Evolutionary conservation across 2,113 vertebrate genomes (phyloP), one percentile per base, ranked within the genome.

Genomic region (Calyptommatus sinebrachiatus): DNA sequence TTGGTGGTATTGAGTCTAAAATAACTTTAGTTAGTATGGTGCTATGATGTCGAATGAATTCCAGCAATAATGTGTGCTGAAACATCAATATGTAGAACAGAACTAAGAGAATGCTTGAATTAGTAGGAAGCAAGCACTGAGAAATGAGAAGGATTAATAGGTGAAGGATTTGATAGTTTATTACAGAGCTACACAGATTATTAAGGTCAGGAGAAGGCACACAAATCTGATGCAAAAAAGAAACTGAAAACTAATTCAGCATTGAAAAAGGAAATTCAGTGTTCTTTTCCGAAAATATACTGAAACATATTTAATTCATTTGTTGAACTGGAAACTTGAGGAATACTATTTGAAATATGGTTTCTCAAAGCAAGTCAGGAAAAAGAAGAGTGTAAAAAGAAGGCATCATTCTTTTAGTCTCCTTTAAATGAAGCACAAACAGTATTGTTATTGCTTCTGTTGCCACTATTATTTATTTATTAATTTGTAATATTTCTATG

Each of bases 141-240:
- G 67, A 71, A 62, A 83, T 79, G 46, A 65, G 45, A 53, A 79
- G 76, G 71, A 79, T 12, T 81, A 48, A 26, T 68, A 50, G 0
- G 72, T 76, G 78, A 79, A 71, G 79, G 86, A 71, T 3, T 1
- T 88, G 81, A 83, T 82, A 79, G 53, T 29, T 84, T 84, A 71
- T 73, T 28, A 63, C 68, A 46, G 77, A 82, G 65, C 81, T 84
- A n/a, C 60, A 60, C 81, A 83, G 57, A 62, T 75, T 76, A 65
- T 77, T 71, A 85, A 85, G 77, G 22, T 82, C 83, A 74, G 63
- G 29, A 11, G 73, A 18, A 87, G 50, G 35, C 71, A 41, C 76
- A 14, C 65, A 24, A 75, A 78, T 86, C 80, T 84, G 70, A 77
- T 77, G 71, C 0, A 81, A 81, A 86, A 41, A 76, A 72, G 4